phyloP scores from a whole-genome alignment of 2,797 vertebrate species.

The Echiichthys vipera region DNA sequence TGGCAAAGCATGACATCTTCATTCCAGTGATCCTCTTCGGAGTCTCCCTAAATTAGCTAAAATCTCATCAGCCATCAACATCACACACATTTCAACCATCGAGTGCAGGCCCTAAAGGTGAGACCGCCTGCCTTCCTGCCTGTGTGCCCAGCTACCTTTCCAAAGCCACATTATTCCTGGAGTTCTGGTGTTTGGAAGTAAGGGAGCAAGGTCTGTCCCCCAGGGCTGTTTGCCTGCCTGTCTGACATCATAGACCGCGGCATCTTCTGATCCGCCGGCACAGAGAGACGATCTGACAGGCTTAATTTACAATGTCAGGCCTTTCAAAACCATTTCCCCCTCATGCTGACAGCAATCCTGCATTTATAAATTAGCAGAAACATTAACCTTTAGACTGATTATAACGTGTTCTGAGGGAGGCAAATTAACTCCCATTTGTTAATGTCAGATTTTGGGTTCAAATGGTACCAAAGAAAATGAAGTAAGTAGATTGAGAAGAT shows the following conservation, averaged over 20 bases:
- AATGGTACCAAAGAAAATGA: slow-evolving; percentile 71
- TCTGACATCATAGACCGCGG: slow-evolving; percentile 85
- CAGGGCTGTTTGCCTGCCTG: slow-evolving; percentile 82
- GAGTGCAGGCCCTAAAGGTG: slow-evolving; percentile 59
- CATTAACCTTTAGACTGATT: slow-evolving; percentile 89
- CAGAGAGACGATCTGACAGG: slow-evolving; percentile 86
- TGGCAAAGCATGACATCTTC: slow-evolving; percentile 63
- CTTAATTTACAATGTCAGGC: slow-evolving; percentile 89
- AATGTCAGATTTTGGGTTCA: slow-evolving; percentile 83
- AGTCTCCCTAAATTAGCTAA: slow-evolving; percentile 64
- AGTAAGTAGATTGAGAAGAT: slow-evolving; percentile 74
- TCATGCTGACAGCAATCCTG: slow-evolving; percentile 85
- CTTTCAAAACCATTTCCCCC: slow-evolving; percentile 86
- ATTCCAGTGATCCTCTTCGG: slow-evolving; percentile 37
- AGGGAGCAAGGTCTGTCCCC: slow-evolving; percentile 77
- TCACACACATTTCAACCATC: slow-evolving; percentile 50
- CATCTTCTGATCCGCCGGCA: slow-evolving; percentile 82
- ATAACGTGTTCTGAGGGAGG: slow-evolving; percentile 83
- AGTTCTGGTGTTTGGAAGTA: slow-evolving; percentile 67
- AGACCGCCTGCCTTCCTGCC: slow-evolving; percentile 39
- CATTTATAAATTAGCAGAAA: slow-evolving; percentile 91
- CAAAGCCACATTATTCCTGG: slow-evolving; percentile 68
- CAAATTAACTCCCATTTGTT: slow-evolving; percentile 87
- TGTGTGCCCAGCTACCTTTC: slow-evolving; percentile 60
- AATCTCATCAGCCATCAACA: slow-evolving; percentile 66